These are phyloP conservation scores for Hemicentrotus pulcherrimus DNA, from an alignment of 35 echinoderm and acorn worm species.

Conservation along the genomic window DNA sequence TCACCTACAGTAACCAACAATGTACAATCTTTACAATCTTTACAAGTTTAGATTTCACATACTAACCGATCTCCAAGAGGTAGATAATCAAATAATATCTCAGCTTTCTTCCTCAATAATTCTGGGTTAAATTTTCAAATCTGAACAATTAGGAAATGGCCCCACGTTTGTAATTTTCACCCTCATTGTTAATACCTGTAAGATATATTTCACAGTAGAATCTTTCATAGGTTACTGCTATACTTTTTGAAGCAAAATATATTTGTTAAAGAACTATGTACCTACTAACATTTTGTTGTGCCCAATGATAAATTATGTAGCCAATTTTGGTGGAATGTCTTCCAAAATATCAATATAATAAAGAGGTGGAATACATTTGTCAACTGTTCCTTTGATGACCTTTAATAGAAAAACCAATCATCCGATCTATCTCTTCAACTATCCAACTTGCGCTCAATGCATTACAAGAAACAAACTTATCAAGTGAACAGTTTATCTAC, in stretches of 20 bases:
- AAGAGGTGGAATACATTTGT: not conserved
- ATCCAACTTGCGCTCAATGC: no score
- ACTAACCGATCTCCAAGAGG: not conserved
- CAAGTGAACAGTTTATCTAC: no score
- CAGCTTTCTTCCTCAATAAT: not conserved
- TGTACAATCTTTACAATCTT: not conserved
- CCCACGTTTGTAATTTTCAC: not conserved
- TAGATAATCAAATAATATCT: not conserved
- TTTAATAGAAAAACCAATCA: not conserved
- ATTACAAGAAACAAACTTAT: no score
- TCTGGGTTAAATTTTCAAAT: not conserved
- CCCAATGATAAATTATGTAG: not conserved
- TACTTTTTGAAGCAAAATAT: no score
- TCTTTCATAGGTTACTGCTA: not conserved
- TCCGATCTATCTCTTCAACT: not conserved
- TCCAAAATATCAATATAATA: not conserved
- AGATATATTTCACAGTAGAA: not conserved
- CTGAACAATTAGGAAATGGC: not conserved
- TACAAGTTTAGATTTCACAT: not conserved
- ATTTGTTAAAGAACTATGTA: no score
- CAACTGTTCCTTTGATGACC: not conserved
- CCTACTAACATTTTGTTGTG: not conserved
- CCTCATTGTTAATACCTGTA: not conserved
- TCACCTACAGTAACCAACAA: not conserved
- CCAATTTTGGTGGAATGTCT: not conserved